Percentiles rank a stretch among this genome's conserved stretches.
phyloP scores from a whole-genome alignment of 2,888 invertebrate genomes.

The Orchestes rusci region DNA sequence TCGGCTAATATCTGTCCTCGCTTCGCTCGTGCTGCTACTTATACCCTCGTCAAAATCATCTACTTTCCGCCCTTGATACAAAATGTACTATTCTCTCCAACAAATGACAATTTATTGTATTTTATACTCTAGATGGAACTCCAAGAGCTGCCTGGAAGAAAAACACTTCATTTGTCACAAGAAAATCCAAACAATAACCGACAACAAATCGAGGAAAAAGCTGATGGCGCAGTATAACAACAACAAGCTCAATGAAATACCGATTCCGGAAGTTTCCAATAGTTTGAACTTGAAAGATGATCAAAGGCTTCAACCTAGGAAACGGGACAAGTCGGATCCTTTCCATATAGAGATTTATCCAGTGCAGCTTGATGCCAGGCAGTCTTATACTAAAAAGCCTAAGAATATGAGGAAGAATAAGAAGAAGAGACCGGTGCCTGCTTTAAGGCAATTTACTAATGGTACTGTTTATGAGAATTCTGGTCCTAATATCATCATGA shows the following conservation, averaged over 20 bases:
- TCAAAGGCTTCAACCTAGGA: slow-evolving; percentile 3
- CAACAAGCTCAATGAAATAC: slow-evolving; percentile 51
- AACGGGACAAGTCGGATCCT: slow-evolving; percentile 4
- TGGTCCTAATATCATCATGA: slow-evolving; percentile 6
- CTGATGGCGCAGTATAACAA: slow-evolving; percentile 46
- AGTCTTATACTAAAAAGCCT: neutral
- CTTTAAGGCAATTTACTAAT: slow-evolving; percentile 13
- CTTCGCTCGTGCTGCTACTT: no score
- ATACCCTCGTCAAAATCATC: no score
- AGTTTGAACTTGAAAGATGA: slow-evolving; percentile 34
- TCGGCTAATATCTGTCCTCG: no score
- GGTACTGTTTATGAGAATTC: slow-evolving; percentile 32
- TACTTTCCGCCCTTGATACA: no score
- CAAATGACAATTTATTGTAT: slow-evolving; percentile 1
- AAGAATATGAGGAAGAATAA: slow-evolving; percentile 6
- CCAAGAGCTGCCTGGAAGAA: slow-evolving; percentile 55
- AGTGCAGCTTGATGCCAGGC: slow-evolving; percentile 2
- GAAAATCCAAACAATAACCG: slow-evolving; percentile 48
- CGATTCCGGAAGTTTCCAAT: slow-evolving; percentile 39
- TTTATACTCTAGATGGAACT: slow-evolving; percentile 52
- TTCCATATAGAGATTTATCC: slow-evolving; percentile 17
- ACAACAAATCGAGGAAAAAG: slow-evolving; percentile 47
- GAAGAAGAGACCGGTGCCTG: slow-evolving; percentile 7
- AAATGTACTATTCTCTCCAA: neutral
- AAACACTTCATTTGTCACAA: slow-evolving; percentile 68